phyloP scores from a whole-genome alignment of 1,140 invertebrate genomes.

The Drosophila navojoa region DNA sequence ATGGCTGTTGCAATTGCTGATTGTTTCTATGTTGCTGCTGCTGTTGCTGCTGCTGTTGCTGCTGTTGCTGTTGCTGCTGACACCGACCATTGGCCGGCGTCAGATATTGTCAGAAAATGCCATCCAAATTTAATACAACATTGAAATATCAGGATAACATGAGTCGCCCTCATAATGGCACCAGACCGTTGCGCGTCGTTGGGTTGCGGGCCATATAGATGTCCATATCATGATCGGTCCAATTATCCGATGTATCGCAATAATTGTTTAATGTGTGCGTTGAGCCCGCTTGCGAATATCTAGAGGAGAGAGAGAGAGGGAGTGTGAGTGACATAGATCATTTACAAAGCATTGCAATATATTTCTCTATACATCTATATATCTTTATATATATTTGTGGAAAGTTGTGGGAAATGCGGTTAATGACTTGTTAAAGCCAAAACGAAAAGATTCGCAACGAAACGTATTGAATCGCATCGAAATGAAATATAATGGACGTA shows the following conservation, averaged over 20 bases:
- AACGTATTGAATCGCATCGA: slow-evolving; percentile 17
- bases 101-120: slow-evolving; percentile 83
- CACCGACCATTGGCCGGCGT: slow-evolving; percentile 69
- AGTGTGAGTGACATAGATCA: slow-evolving; percentile 3
- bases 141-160: slow-evolving; percentile 84
- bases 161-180: slow-evolving; percentile 89
- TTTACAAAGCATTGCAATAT: no score
- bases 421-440: slow-evolving; percentile 31
- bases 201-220: slow-evolving; percentile 96
- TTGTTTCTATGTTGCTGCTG: slow-evolving; percentile 32
- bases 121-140: slow-evolving; percentile 83
- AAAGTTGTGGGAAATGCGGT: slow-evolving; percentile 26
- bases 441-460: neutral
- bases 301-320: slow-evolving; percentile 27
- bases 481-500: slow-evolving; percentile 34
- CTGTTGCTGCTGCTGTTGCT: slow-evolving; percentile 68
- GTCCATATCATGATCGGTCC: slow-evolving; percentile 98
- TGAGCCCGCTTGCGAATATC: slow-evolving; percentile 89
- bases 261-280: slow-evolving; percentile 93
- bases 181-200: slow-evolving; percentile 92
- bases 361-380: no score
- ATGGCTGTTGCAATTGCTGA: slow-evolving; percentile 13
- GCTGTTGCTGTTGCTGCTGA: slow-evolving; percentile 50
- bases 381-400: slow-evolving; percentile 15
- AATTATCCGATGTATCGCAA: slow-evolving; percentile 94